Conservation (phyloP, 2,888 invertebrate genomes). For the Rhingia campestris region DNA sequence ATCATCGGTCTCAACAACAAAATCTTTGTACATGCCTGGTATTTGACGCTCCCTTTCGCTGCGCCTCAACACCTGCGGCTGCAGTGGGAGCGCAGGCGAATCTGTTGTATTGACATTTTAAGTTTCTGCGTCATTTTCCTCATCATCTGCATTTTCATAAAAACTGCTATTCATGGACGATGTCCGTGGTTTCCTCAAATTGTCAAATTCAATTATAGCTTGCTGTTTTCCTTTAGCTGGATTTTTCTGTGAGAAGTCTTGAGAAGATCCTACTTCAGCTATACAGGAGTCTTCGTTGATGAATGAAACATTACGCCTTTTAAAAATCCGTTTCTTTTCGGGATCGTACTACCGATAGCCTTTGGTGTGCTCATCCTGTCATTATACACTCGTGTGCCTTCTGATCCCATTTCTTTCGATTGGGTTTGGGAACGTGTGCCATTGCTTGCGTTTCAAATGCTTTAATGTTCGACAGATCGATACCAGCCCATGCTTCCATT, state of each 20-base stretch:
- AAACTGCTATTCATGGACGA: background rate
- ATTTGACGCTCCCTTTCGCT: background rate
- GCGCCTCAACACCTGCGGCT: conserved; percentile 14
- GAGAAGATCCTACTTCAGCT: background rate
- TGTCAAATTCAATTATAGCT: background rate
- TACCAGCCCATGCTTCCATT: conserved; percentile 52
- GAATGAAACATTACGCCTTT: conserved; percentile 20
- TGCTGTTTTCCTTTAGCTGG: background rate
- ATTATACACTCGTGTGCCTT: conserved; percentile 11
- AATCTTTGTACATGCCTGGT: conserved; percentile 23
- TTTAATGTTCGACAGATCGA: conserved; percentile 47
- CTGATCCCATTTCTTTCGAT: background rate
- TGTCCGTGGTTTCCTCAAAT: background rate
- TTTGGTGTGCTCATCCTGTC: conserved; percentile 13
- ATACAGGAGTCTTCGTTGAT: background rate
- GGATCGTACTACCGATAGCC: conserved; percentile 24
- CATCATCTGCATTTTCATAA: background rate
- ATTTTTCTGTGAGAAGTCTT: background rate
- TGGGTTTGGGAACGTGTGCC: conserved; percentile 11
- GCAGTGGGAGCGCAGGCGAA: conserved; percentile 7
- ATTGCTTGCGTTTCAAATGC: conserved; percentile 51
- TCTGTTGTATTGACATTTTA: background rate
- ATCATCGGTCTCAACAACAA: conserved; percentile 1
- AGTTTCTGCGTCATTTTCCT: background rate
- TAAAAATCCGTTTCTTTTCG: background rate